phyloP scores from a whole-genome alignment of 2,113 vertebrate species.

The Formicarius rufipectus region DNA sequence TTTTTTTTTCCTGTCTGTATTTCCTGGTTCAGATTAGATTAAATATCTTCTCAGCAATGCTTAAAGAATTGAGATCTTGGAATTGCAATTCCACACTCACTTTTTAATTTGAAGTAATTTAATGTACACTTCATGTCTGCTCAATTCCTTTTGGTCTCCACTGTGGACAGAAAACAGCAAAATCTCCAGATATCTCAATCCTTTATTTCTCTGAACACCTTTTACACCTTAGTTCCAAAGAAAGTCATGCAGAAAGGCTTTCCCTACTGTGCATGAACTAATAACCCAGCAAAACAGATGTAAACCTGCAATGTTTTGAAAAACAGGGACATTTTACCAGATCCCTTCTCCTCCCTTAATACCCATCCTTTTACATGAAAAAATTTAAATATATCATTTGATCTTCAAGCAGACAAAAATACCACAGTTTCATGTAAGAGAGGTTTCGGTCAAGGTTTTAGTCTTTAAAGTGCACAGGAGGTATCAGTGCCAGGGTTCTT shows the following conservation, averaged over 20 bases:
- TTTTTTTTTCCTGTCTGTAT: not conserved
- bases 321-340: not conserved
- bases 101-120: not conserved
- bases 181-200: not conserved
- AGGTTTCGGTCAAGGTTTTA: not conserved
- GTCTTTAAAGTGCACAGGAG: not conserved
- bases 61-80: not conserved
- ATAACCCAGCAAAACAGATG: not conserved
- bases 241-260: not conserved
- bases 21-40: not conserved
- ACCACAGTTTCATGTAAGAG: fast-evolving
- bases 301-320: not conserved
- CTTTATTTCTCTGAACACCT: not conserved
- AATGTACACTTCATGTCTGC: not conserved
- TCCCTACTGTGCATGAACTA: not conserved
- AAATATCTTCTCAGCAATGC: not conserved
- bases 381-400: not conserved
- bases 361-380: not conserved
- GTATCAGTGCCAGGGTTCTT: not conserved
- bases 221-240: not conserved
- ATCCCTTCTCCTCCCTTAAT: not conserved
- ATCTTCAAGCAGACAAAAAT: not conserved
- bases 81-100: not conserved
- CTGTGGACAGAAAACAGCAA: not conserved
- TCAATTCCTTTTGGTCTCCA: not conserved